These are phyloP conservation scores for Apotomis betuletana DNA, from an alignment of 2,888 invertebrate species.

Conservation along the genomic window DNA sequence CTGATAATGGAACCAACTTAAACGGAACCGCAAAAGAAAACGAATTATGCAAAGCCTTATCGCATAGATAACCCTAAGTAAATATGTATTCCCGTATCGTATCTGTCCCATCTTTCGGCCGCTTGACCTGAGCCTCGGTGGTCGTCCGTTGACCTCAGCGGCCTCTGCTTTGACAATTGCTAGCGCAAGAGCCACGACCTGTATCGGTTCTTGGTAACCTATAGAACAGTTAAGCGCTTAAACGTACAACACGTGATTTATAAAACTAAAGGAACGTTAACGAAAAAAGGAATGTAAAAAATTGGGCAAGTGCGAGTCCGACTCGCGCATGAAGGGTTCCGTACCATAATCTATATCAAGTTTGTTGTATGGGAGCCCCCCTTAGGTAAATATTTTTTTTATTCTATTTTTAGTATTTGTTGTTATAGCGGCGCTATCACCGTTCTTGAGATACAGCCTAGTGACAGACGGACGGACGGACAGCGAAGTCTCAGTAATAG, in stretches of 20 bases:
- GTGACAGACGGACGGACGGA: too few relatives aligned
- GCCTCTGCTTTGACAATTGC: constrained; percentile 55
- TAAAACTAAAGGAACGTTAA: neutral
- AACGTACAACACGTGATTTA: neutral
- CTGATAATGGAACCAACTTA: neutral
- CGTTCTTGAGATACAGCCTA: too few relatives aligned
- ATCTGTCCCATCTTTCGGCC: constrained; percentile 31
- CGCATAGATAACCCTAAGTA: neutral
- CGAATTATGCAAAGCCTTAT: neutral
- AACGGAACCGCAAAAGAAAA: neutral
- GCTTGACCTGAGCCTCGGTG: constrained; percentile 57
- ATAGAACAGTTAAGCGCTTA: neutral
- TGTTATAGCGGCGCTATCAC: too few relatives aligned
- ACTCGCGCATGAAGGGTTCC: too few relatives aligned
- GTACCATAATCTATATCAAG: too few relatives aligned
- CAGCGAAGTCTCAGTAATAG: too few relatives aligned
- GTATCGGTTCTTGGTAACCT: constrained; percentile 6
- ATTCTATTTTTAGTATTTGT: too few relatives aligned
- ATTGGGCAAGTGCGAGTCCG: too few relatives aligned
- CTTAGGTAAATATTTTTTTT: too few relatives aligned
- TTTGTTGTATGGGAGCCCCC: too few relatives aligned
- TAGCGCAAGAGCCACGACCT: constrained; percentile 45
- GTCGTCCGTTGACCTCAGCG: constrained; percentile 72
- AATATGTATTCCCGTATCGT: constrained; percentile 24
- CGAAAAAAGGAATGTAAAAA: too few relatives aligned